A percentile compares a stretch with the other conserved stretches of the same genome.
Evolutionary conservation across 2,113 vertebrate species (phyloP).

Genomic region (Larimichthys crocea): DNA sequence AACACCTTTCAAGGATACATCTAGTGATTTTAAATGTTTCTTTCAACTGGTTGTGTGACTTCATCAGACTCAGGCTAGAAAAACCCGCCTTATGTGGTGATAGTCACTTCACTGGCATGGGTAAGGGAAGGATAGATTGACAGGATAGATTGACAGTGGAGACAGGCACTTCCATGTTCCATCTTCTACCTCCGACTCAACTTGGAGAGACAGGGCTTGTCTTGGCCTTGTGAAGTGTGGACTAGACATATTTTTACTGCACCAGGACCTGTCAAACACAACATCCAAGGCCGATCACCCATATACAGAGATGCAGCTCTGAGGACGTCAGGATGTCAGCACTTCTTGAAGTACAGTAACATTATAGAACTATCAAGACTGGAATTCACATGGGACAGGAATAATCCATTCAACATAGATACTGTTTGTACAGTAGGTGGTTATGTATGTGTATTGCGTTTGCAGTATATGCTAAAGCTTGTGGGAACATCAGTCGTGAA

Average conservation of each 20-base stretch:
- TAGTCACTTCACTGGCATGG: slow-evolving; percentile 48
- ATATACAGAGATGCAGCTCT: slow-evolving; percentile 13
- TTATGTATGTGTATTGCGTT: not conserved
- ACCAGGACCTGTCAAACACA: slow-evolving; percentile 60
- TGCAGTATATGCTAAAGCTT: not conserved
- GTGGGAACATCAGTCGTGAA: not conserved
- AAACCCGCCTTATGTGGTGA: slow-evolving; percentile 38
- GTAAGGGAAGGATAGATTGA: slow-evolving; percentile 41
- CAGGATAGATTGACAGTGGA: slow-evolving; percentile 62
- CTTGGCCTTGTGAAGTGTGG: slow-evolving; percentile 52
- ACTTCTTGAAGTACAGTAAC: slow-evolving; percentile 10
- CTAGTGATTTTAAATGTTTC: slow-evolving; percentile 4
- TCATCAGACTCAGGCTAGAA: slow-evolving; percentile 27
- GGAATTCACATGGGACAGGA: not conserved
- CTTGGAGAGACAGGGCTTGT: slow-evolving; percentile 57
- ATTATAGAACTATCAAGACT: not conserved
- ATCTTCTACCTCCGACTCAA: slow-evolving; percentile 47
- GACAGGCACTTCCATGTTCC: slow-evolving; percentile 68
- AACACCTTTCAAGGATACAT: slow-evolving; percentile 35
- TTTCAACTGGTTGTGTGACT: slow-evolving; percentile 30
- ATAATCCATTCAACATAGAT: not conserved
- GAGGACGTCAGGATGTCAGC: slow-evolving; percentile 24
- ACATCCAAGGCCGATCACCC: slow-evolving; percentile 42
- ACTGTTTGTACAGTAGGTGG: not conserved
- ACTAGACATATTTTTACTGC: slow-evolving; percentile 61